Percentiles rank a stretch among this genome's conserved stretches.
phyloP scores from a whole-genome alignment of 2,888 invertebrate genomes.

The Kryphioiulus occultus region DNA sequence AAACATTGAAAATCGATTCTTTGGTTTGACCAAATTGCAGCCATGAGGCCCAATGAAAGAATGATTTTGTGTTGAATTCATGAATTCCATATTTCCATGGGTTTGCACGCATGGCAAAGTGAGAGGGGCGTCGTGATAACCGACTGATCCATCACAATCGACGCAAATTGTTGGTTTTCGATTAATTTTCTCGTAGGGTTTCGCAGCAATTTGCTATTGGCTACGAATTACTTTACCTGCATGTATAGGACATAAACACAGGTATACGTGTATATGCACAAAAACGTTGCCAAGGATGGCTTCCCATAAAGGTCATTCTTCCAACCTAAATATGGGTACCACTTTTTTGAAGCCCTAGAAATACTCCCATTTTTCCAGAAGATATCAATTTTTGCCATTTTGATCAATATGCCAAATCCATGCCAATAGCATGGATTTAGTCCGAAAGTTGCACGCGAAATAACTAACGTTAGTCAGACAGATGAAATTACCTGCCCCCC shows the following conservation, averaged over 20 bases:
- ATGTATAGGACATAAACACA: background rate
- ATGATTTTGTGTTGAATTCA: background rate
- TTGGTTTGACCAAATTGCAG: background rate
- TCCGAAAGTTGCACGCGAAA: background rate
- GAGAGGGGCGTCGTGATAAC: background rate
- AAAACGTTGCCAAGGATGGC: background rate
- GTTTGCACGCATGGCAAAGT: background rate
- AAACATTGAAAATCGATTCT: background rate
- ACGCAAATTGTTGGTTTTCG: slow-evolving; percentile 37
- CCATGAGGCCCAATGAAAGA: background rate
- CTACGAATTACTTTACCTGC: background rate
- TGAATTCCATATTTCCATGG: background rate
- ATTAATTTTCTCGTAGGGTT: slow-evolving; percentile 18
- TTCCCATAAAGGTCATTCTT: background rate
- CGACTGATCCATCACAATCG: slow-evolving; percentile 20
- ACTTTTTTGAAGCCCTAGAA: background rate
- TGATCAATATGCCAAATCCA: background rate
- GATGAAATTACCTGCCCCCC: background rate
- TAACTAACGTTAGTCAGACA: background rate
- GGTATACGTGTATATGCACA: background rate
- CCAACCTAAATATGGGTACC: background rate
- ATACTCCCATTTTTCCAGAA: background rate
- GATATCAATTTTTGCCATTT: background rate
- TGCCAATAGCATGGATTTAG: background rate
- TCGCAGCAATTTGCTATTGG: background rate